Evolutionary conservation across 2,888 invertebrate species (phyloP), one percentile per base, ranked within the genome.

Genomic region (Polydesmus complanatus): DNA sequence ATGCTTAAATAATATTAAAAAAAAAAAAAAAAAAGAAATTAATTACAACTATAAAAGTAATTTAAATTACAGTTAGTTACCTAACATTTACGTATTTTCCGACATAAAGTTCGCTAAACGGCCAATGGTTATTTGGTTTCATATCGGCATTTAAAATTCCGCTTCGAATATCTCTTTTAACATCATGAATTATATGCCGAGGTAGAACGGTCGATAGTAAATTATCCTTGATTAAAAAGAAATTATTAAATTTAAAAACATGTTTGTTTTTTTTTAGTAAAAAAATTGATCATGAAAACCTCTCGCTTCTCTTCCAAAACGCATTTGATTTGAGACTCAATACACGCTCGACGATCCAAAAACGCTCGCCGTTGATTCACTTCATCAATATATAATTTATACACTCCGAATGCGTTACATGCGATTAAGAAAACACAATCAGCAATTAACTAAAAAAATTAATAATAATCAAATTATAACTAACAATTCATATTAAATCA

Each of bases 231-330:
- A 72, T 37, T 37, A 5, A 37, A 5, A 14, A 37, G 37, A 37
- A 37, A 37, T 37, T 37, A 37, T 8, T 37, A n/a, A n/a, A n/a
- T n/a, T n/a, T n/a, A n/a, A n/a, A n/a, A n/a, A n/a, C n/a, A n/a
- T n/a, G n/a, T n/a, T n/a, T n/a, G n/a, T n/a, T n/a, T n/a, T n/a
- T n/a, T n/a, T n/a, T n/a, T n/a, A n/a, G n/a, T n/a, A n/a, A n/a
- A n/a, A n/a, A n/a, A n/a, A n/a, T n/a, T n/a, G n/a, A n/a, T n/a
- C n/a, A n/a, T n/a, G n/a, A 49, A 5, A n/a, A 85, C 85, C 80
- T 91, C 91, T 77, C 91, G 90, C 68, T 87, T 85, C 70, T 88
- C 84, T 64, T 90, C 90, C 71, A 85, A 86, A 66, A 86, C 84
- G 23, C 91, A 75, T 67, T 87, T 80, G 54, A 88, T 77, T 56